Evolutionary conservation across 1,140 invertebrate species (phyloP).

Genomic region (Sinonovacula constricta): DNA sequence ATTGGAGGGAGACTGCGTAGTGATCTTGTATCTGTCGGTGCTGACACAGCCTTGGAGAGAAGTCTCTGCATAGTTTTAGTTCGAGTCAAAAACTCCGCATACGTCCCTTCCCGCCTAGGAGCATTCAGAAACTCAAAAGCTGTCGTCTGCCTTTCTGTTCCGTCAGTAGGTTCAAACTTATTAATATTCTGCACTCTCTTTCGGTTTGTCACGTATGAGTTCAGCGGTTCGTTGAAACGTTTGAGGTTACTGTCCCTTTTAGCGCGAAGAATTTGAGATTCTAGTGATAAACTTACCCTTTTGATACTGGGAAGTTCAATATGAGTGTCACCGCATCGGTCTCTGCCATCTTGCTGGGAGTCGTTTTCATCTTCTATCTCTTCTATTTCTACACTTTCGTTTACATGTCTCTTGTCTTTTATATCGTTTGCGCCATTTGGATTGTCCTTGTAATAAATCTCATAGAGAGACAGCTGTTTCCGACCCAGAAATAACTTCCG

Average conservation of each 20-base stretch:
- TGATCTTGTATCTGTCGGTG: constrained; percentile 15
- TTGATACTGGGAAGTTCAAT: constrained; percentile 20
- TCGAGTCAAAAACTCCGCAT: background rate
- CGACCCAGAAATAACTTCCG: constrained; percentile 40
- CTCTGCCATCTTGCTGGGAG: background rate
- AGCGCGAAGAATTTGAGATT: constrained; percentile 7
- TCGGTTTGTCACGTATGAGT: background rate
- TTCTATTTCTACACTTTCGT: background rate
- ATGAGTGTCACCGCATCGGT: background rate
- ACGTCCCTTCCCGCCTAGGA: background rate
- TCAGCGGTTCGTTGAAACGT: constrained; percentile 43
- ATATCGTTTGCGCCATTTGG: background rate
- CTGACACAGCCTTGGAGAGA: constrained; percentile 1
- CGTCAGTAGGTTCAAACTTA: background rate
- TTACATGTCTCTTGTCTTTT: background rate
- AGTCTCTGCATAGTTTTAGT: constrained; percentile 17
- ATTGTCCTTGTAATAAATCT: constrained; percentile 46
- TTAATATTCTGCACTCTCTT: background rate
- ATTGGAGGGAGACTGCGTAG: constrained; percentile 34
- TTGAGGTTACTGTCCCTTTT: background rate
- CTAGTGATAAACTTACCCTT: constrained; percentile 35
- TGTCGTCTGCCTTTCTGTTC: constrained; percentile 7
- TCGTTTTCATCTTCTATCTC: background rate
- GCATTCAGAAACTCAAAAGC: constrained; percentile 17
- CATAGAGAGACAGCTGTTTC: constrained; percentile 42